phyloP scores from a whole-genome alignment of 2,113 vertebrate species.

The Aphyosemion australe region DNA sequence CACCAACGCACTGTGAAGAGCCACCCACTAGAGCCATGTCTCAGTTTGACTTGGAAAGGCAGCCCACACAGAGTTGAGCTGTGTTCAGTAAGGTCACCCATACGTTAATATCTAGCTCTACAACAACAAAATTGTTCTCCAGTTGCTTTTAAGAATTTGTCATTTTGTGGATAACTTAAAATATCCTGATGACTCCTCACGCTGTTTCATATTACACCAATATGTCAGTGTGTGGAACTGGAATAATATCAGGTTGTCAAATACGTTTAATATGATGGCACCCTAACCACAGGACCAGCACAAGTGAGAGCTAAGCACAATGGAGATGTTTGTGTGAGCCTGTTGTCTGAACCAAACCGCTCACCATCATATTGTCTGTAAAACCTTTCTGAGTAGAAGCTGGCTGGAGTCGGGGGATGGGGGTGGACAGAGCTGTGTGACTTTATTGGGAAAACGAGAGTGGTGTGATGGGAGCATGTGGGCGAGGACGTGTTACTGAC shows the following conservation, averaged over 20 bases:
- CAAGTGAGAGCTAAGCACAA: not conserved
- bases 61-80: too few relatives aligned
- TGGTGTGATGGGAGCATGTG: constrained; percentile 53
- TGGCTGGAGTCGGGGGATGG: constrained; percentile 5
- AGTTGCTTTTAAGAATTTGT: not conserved
- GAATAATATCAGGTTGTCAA: not conserved
- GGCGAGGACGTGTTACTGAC: constrained; percentile 54
- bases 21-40: too few relatives aligned
- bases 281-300: not conserved
- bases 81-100: too few relatives aligned
- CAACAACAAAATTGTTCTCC: too few relatives aligned
- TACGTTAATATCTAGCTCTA: too few relatives aligned
- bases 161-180: not conserved
- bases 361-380: constrained; percentile 21
- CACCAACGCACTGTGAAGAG: too few relatives aligned
- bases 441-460: constrained; percentile 67
- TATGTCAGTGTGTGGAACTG: not conserved
- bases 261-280: not conserved
- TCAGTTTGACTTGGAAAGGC: too few relatives aligned
- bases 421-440: constrained; percentile 45
- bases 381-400: constrained; percentile 23
- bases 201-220: not conserved
- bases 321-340: constrained; percentile 4
- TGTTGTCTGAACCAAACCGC: constrained; percentile 1
- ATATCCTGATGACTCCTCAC: not conserved